These are phyloP conservation scores for Choloepus didactylus DNA, from an alignment of 2,797 vertebrate species.

Conservation along the genomic window DNA sequence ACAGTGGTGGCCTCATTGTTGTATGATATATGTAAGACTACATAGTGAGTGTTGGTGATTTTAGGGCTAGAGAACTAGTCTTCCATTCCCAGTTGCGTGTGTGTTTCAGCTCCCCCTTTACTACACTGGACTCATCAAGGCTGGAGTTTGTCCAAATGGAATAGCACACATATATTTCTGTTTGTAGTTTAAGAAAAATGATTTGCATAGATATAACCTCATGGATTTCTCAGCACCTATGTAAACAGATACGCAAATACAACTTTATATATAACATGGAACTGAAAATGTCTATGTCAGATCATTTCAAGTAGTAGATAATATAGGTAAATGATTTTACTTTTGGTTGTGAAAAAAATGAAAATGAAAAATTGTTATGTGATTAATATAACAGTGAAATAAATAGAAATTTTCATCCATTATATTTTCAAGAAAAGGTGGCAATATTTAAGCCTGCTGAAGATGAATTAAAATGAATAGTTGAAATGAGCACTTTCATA, in stretches of 20 bases:
- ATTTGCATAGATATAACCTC: not conserved
- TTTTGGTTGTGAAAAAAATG: not conserved
- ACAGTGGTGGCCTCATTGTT: not conserved
- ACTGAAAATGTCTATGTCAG: not conserved
- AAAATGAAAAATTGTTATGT: not conserved
- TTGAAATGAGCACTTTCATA: not conserved
- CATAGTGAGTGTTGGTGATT: not conserved
- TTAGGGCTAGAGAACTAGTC: not conserved
- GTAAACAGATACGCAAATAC: not conserved
- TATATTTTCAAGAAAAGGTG: not conserved
- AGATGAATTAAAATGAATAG: not conserved
- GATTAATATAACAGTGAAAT: not conserved
- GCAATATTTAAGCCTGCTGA: not conserved
- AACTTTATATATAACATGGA: not conserved
- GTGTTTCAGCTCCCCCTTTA: not conserved
- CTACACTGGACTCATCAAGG: too few species aligned
- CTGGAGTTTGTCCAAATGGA: not conserved
- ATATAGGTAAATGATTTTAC: not conserved
- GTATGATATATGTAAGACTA: not conserved
- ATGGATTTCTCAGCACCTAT: not conserved
- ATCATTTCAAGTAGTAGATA: not conserved
- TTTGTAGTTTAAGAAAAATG: not conserved
- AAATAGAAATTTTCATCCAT: not conserved
- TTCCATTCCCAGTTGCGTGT: accelerated
- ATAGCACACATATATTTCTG: not conserved